Evolutionary conservation across 2,797 vertebrate species (phyloP), one percentile per base, ranked within the genome.

Genomic region (Sebastes reedi): DNA sequence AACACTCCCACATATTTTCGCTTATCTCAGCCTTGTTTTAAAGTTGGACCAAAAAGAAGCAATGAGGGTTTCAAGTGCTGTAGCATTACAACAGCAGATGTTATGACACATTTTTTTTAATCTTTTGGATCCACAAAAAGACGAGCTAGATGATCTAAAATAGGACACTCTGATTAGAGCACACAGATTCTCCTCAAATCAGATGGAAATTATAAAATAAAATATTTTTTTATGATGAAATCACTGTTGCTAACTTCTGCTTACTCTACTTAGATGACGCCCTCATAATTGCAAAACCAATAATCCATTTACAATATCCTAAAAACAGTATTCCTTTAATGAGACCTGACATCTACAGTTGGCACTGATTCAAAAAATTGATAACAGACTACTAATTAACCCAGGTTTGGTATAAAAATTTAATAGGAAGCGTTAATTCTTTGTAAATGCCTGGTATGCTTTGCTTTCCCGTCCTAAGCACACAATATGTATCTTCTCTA

Each of bases 341-440:
- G 93, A 94, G 94, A 92, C 89, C 82, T 2, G 13, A 67, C 87
- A 91, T 88, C 88, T 73, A 83, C 68, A 54, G 14, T 39, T 46
- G 82, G 61, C 46, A 82, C 62, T 16, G 34, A 80, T 73, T 39
- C 58, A 81, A 67, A 87, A 87, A 52, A 61, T 81, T 56, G 54
- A 85, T 59, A 36, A 71, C 8, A 29, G n/a, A 42, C n/a, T 27
- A 46, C 13, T 13, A 14, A 55, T 78, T 39, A 27, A 71, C 22
- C n/a, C 30, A 39, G 9, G 9, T 77, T 85, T 42, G 29, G 36
- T 10, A 4, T n/a, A 3, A 11, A 55, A 71, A 69, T 77, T 54
- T 65, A 52, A 89, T 93, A 88, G 92, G 95, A 96, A 95, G 95
- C 95, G 94, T 96, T 96, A 94, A 95, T 95, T 95, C 90, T 93